Conservation (phyloP, 2,113 vertebrate genomes). For the Indri indri region DNA sequence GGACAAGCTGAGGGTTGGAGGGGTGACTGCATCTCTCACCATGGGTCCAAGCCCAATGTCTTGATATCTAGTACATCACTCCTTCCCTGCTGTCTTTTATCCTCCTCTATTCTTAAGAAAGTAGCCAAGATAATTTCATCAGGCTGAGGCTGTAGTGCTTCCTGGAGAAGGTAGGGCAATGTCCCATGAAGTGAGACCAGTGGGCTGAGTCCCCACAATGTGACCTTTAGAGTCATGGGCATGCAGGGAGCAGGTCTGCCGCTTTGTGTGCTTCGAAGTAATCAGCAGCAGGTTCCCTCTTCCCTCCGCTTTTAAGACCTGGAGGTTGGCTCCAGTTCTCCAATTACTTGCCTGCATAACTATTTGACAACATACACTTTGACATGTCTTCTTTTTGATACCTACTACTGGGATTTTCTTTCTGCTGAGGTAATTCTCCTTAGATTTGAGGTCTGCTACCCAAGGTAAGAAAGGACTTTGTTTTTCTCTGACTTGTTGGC, state of each 20-base stretch:
- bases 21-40: neutral
- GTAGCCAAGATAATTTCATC: neutral
- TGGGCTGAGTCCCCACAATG: slow-evolving; percentile 44
- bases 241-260: slow-evolving; percentile 24
- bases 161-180: slow-evolving; percentile 12
- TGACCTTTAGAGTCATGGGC: slow-evolving; percentile 47
- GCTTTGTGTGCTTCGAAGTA: neutral
- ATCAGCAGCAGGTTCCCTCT: neutral
- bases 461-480: neutral
- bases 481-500: neutral
- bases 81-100: neutral
- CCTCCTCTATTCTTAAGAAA: slow-evolving; percentile 11
- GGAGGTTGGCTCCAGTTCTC: neutral
- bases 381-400: slow-evolving; percentile 30
- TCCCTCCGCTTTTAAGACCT: neutral
- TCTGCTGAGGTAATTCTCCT: neutral
- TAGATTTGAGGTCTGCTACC: neutral
- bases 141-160: neutral
- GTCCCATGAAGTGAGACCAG: slow-evolving; percentile 30
- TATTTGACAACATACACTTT: neutral
- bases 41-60: neutral
- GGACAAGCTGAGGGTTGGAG: neutral
- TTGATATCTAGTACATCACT: neutral
- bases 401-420: slow-evolving; percentile 13
- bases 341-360: neutral